phyloP scores from a whole-genome alignment of 2,797 vertebrate genomes.

The Cirrhinus mrigala region DNA sequence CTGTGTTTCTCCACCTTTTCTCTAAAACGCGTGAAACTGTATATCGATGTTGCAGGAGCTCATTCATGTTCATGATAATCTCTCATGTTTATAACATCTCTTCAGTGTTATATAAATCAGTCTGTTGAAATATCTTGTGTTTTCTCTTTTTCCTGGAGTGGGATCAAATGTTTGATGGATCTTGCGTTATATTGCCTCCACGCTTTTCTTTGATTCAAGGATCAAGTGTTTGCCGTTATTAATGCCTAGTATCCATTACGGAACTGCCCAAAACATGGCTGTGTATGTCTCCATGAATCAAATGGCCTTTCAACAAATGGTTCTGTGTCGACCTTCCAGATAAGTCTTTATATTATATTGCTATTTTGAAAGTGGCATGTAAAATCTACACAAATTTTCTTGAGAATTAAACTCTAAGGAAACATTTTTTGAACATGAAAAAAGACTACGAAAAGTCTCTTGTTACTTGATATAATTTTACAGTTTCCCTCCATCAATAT shows the following conservation, averaged over 20 bases:
- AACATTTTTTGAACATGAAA: neutral
- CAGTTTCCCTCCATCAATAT: constrained; percentile 39
- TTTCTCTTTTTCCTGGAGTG: constrained; percentile 66
- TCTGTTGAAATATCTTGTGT: constrained; percentile 65
- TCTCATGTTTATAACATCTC: constrained; percentile 47
- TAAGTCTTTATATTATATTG: constrained; percentile 29
- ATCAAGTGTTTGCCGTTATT: constrained; percentile 69
- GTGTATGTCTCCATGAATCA: constrained; percentile 59
- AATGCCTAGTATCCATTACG: constrained; percentile 77
- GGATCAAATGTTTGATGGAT: constrained; percentile 73
- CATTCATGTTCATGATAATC: constrained; percentile 39
- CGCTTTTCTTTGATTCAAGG: constrained; percentile 69
- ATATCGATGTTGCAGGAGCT: constrained; percentile 42
- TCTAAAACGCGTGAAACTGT: constrained; percentile 37
- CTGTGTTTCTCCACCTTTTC: constrained; percentile 33
- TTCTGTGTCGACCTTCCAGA: constrained; percentile 57
- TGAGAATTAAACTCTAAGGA: neutral
- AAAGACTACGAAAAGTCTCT: neutral
- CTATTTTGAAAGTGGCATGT: constrained; percentile 14
- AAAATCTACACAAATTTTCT: neutral
- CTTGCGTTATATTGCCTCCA: constrained; percentile 64
- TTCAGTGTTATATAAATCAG: constrained; percentile 60
- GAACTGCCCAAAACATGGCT: constrained; percentile 61
- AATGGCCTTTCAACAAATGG: constrained; percentile 55
- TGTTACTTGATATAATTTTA: constrained; percentile 21